A percentile compares a stretch with the other conserved stretches of the same genome.
phyloP scores from a whole-genome alignment of 2,113 vertebrate species.

The Labeo catla region DNA sequence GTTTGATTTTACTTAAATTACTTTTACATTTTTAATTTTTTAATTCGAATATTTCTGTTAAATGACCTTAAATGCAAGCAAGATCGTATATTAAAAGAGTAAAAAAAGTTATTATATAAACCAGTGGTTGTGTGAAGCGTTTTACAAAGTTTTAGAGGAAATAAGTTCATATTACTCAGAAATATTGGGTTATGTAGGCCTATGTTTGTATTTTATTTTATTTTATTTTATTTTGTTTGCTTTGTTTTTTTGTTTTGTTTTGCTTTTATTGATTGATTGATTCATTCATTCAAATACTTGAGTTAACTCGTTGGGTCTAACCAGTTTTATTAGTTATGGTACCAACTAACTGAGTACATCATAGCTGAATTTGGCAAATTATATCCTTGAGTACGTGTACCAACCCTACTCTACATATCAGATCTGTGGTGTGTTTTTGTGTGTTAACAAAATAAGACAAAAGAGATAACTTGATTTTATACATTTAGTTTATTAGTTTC shows the following conservation, averaged over 20 bases:
- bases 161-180: background rate
- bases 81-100: too few species aligned
- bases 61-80: background rate
- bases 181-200: too few species aligned
- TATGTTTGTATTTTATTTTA: too few species aligned
- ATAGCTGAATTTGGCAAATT: background rate
- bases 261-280: background rate
- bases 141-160: background rate
- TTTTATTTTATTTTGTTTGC: too few species aligned
- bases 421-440: background rate
- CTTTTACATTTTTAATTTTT: background rate
- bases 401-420: background rate
- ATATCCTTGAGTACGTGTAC: background rate
- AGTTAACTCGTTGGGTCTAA: background rate
- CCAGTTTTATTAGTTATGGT: background rate
- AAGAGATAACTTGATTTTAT: background rate
- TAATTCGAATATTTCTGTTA: background rate
- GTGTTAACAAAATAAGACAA: background rate
- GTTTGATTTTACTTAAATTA: too few species aligned
- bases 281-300: background rate
- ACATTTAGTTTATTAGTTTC: background rate
- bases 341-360: background rate
- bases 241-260: too few species aligned
- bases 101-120: background rate
- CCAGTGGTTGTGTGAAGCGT: background rate